phyloP scores from a whole-genome alignment of 2,797 vertebrate species.

The Luscinia luscinia region DNA sequence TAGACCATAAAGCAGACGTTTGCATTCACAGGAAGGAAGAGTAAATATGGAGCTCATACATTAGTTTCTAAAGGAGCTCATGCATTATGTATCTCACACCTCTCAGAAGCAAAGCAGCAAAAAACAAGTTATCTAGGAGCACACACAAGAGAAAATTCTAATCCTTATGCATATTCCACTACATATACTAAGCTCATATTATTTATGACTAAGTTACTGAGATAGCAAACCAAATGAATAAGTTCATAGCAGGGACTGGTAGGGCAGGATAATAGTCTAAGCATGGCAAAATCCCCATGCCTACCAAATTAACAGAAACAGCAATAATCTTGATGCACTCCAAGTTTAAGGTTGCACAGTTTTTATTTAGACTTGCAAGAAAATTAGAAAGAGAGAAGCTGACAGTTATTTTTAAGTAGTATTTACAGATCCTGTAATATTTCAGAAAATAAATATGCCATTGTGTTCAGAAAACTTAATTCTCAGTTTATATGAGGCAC shows the following conservation, averaged over 20 bases:
- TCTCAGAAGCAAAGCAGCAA: not conserved
- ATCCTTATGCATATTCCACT: not conserved
- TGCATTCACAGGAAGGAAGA: conserved; percentile 1
- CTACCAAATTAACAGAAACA: not conserved
- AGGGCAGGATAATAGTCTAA: not conserved
- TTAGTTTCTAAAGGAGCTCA: conserved; percentile 14
- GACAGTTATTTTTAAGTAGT: not conserved
- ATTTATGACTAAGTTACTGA: not conserved
- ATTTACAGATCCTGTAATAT: not conserved
- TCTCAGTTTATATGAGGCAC: not conserved
- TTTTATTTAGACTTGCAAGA: not conserved
- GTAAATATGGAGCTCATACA: not conserved
- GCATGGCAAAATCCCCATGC: not conserved
- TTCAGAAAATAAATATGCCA: not conserved
- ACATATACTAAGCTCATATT: not conserved
- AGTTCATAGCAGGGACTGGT: not conserved
- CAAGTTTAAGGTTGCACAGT: not conserved
- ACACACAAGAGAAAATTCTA: not conserved
- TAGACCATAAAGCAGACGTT: not conserved
- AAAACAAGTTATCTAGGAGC: not conserved
- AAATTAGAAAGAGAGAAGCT: not conserved
- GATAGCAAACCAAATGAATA: not conserved
- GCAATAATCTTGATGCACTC: not conserved
- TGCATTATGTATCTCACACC: conserved; percentile 1
- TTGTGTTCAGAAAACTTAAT: not conserved